Percentiles rank a stretch among this genome's conserved stretches.
phyloP scores from a whole-genome alignment of 2,113 vertebrate species.

The Chionomys nivalis region DNA sequence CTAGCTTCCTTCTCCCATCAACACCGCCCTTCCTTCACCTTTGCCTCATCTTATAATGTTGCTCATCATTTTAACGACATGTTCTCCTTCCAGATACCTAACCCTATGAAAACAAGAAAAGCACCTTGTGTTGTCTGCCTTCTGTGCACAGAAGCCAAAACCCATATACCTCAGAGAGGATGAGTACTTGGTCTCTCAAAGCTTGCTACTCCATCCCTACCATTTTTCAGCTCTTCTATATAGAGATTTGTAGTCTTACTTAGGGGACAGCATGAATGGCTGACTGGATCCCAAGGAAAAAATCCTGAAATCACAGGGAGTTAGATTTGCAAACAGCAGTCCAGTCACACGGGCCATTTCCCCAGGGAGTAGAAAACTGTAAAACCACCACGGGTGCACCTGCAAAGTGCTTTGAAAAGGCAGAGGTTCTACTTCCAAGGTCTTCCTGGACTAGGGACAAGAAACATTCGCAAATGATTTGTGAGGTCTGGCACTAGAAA shows the following conservation, averaged over 20 bases:
- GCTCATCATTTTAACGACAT: background rate
- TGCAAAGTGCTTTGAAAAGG: fast-evolving
- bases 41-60: too few relatives aligned
- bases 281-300: background rate
- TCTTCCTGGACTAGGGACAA: background rate
- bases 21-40: too few relatives aligned
- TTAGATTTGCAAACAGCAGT: background rate
- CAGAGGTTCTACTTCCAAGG: fast-evolving
- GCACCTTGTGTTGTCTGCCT: background rate
- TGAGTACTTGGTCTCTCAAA: background rate
- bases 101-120: background rate
- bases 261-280: background rate
- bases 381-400: background rate
- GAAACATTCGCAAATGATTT: background rate
- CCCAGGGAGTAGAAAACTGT: background rate
- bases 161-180: background rate
- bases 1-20: background rate
- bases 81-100: background rate
- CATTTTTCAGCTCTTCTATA: background rate
- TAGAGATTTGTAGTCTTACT: background rate
- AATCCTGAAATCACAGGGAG: background rate
- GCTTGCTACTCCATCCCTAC: fast-evolving
- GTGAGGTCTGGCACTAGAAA: background rate
- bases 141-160: background rate
- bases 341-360: background rate